Percentiles rank a stretch among this genome's conserved stretches.
phyloP scores from a whole-genome alignment of 92 coral and sea anemone species.

The Blastomussa wellsi region DNA sequence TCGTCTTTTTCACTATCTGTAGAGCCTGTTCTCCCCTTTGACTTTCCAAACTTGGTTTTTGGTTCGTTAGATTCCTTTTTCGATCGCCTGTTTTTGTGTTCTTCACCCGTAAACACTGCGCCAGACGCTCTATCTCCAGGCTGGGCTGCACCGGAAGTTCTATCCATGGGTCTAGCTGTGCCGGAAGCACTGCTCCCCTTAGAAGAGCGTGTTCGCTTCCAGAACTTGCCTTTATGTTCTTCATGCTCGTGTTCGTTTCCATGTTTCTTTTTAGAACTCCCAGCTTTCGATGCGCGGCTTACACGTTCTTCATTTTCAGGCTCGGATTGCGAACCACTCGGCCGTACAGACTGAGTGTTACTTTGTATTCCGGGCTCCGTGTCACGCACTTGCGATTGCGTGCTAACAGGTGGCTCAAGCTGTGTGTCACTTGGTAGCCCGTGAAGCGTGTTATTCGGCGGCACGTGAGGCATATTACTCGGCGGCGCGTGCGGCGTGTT shows the following conservation, averaged over 20 bases:
- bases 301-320: not conserved
- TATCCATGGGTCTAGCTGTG: not conserved
- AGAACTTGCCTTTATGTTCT: conserved; percentile 51
- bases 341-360: not conserved
- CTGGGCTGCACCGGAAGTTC: conserved; percentile 2
- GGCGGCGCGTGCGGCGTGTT: not conserved
- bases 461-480: too few relatives aligned
- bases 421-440: too few relatives aligned
- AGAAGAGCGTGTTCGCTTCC: conserved; percentile 53
- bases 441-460: too few relatives aligned
- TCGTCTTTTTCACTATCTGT: conserved; percentile 23
- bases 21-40: conserved; percentile 28
- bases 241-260: conserved; percentile 38
- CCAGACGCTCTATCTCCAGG: conserved; percentile 21
- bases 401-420: too few relatives aligned
- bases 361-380: too few relatives aligned
- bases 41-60: conserved; percentile 10
- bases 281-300: not conserved
- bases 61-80: conserved; percentile 23
- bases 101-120: conserved; percentile 18
- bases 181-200: conserved; percentile 12
- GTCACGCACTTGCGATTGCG: too few relatives aligned
- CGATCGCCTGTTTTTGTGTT: conserved; percentile 28
- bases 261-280: conserved; percentile 33
- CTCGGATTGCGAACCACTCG: not conserved